Percentiles rank a stretch among this genome's conserved stretches.
Evolutionary conservation across 92 coral and sea anemone genomes (phyloP).

Genomic region (Porites evermanni): DNA sequence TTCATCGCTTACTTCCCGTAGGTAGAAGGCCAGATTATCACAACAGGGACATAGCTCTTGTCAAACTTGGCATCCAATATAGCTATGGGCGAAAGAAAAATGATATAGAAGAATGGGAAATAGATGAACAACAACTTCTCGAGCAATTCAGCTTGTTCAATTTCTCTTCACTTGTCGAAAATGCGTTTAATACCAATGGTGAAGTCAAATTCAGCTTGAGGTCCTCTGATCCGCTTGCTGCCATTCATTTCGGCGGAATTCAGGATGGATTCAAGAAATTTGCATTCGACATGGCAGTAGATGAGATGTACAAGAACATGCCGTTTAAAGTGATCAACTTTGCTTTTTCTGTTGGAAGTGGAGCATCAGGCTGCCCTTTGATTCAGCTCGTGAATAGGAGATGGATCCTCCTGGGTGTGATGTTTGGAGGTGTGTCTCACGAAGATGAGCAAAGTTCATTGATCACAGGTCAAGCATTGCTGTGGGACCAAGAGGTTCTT

Average conservation of each 20-base stretch:
- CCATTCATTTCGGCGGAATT: conserved; percentile 68
- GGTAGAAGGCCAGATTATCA: conserved; percentile 89
- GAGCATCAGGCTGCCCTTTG: conserved; percentile 85
- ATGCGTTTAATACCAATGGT: conserved; percentile 46
- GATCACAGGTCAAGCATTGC: conserved; percentile 58
- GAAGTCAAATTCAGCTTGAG: conserved; percentile 40
- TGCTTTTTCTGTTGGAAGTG: conserved; percentile 63
- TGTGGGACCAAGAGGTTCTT: conserved; percentile 70
- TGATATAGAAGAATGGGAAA: conserved; percentile 80
- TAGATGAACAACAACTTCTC: conserved; percentile 75
- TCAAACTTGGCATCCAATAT: conserved; percentile 84
- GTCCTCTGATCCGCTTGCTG: conserved; percentile 48
- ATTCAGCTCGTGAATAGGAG: conserved; percentile 54
- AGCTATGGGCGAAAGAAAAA: conserved; percentile 62
- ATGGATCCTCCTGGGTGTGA: conserved; percentile 73
- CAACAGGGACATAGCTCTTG: conserved; percentile 80
- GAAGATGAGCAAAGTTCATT: conserved; percentile 38
- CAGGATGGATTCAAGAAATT: conserved; percentile 52
- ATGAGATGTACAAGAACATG: conserved; percentile 67
- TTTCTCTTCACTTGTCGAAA: conserved; percentile 63
- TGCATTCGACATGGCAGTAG: conserved; percentile 60
- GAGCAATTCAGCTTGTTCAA: conserved; percentile 67
- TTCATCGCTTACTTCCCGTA: conserved; percentile 83
- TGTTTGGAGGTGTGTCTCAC: conserved; percentile 74
- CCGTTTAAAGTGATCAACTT: conserved; percentile 65